Evolutionary conservation across 2,888 invertebrate species (phyloP).

Genomic region (Neelides folsomi): DNA sequence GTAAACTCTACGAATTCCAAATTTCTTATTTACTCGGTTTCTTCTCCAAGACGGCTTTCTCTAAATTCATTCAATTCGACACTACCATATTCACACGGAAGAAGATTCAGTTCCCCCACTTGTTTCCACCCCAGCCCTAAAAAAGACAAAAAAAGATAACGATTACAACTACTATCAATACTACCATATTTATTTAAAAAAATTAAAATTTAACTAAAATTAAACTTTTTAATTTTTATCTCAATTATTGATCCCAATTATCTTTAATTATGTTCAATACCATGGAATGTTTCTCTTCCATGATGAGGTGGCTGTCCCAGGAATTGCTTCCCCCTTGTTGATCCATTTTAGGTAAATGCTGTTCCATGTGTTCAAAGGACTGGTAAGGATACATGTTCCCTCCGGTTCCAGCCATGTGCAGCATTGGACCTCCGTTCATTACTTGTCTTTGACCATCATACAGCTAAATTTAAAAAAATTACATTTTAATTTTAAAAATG

Average conservation of each 20-base stretch:
- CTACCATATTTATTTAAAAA: no score
- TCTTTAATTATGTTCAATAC: slow-evolving; percentile 4
- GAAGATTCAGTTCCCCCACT: slow-evolving; percentile 8
- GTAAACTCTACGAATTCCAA: not conserved
- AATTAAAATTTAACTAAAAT: no score
- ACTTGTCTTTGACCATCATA: slow-evolving; percentile 25
- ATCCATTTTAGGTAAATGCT: slow-evolving; percentile 25
- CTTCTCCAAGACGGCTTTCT: not conserved
- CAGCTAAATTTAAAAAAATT: slow-evolving; percentile 14
- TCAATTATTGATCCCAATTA: no score
- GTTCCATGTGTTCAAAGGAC: slow-evolving; percentile 19
- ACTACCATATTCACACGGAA: not conserved
- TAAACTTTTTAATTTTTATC: no score
- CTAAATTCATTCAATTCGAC: not conserved
- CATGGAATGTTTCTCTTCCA: slow-evolving; percentile 15
- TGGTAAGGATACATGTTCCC: slow-evolving; percentile 24
- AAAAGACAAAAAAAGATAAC: not conserved
- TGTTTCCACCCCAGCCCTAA: slow-evolving; percentile 5
- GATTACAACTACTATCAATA: not conserved
- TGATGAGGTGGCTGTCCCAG: slow-evolving; percentile 8
- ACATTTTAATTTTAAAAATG: not conserved
- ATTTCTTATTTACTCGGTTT: not conserved
- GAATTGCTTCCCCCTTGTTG: slow-evolving; percentile 21
- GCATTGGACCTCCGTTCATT: slow-evolving; percentile 28
- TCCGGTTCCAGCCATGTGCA: slow-evolving; percentile 20